A percentile compares a stretch with the other conserved stretches of the same genome.
Evolutionary conservation across 2,113 vertebrate species (phyloP).

Genomic region (Rhea americana): DNA sequence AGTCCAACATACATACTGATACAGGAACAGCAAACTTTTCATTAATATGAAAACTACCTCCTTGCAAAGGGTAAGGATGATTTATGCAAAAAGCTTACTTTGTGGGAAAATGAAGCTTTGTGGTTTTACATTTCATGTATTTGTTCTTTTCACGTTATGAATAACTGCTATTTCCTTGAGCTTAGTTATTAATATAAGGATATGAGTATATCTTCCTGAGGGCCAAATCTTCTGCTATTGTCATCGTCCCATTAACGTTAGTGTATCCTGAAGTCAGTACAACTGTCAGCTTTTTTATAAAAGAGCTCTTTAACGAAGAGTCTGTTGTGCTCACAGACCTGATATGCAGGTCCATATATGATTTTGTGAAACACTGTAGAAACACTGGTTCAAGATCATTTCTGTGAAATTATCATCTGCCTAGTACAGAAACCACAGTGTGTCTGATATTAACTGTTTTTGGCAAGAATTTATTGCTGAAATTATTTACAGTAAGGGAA

Average conservation of each 20-base stretch:
- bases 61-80: slow-evolving; percentile 19
- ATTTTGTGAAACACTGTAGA: neutral
- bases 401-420: neutral
- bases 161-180: slow-evolving; percentile 34
- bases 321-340: neutral
- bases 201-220: neutral
- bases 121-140: slow-evolving; percentile 31
- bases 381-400: neutral
- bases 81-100: slow-evolving; percentile 59
- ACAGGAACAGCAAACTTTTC: slow-evolving; percentile 33
- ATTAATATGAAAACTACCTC: slow-evolving; percentile 56
- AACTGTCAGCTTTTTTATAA: neutral
- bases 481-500: neutral
- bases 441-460: neutral
- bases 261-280: neutral
- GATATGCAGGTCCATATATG: neutral
- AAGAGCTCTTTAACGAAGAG: neutral
- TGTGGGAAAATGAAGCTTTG: slow-evolving; percentile 51
- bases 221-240: slow-evolving; percentile 10
- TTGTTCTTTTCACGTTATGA: slow-evolving; percentile 30
- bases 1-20: slow-evolving; percentile 63
- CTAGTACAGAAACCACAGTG: neutral
- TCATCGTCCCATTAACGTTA: neutral
- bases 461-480: neutral
- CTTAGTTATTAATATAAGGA: neutral